Evolutionary conservation across 2,797 vertebrate genomes (phyloP), one percentile per base, ranked within the genome.

Genomic region (Poecilia wingei): DNA sequence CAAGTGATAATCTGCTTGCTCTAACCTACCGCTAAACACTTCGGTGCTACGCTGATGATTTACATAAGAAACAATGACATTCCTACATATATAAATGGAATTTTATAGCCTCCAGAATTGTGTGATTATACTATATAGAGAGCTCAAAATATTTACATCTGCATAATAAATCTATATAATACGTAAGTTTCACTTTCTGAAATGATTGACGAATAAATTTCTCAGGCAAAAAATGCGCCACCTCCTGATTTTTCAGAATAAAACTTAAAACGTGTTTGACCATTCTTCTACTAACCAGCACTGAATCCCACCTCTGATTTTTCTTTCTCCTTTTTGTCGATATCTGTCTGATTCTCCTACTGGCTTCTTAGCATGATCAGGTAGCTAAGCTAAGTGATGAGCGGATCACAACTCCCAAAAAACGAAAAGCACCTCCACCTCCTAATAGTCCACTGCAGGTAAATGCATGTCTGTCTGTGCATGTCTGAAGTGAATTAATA

Each of bases 371-470:
- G 98, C 98, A 98, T 98, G 98, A 98, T 94, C 97, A 97, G 96
- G 96, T 96, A 95, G 96, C 96, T 98, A 98, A 96, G 96, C 93
- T 98, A 97, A 97, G 94, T 94, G 97, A 97, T 95, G 98, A 99
- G 94, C 96, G 97, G 97, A 98, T 97, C 97, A 96, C 97, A 96
- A 99, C 98, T 95, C 97, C 98, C 93, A 99, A 99, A 99, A 99
- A 99, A 96, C 96, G 98, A 97, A 99, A 98, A 98, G 98, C 98
- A 94, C 98, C 98, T 95, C 97, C 98, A 94, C 98, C 98, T 96
- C 98, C 98, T 94, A 95, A 98, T 97, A 99, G 97, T 94, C 97
- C 97, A 94, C 88, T 95, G 86, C 98, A 99, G 98, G 98, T 99
- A 99, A 99, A 96, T 28, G 90, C 90, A 86, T 89, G 92, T 86